A percentile compares a stretch with the other conserved stretches of the same genome.
Evolutionary conservation across 1,140 invertebrate genomes (phyloP).

Genomic region (Andricus grossulariae): DNA sequence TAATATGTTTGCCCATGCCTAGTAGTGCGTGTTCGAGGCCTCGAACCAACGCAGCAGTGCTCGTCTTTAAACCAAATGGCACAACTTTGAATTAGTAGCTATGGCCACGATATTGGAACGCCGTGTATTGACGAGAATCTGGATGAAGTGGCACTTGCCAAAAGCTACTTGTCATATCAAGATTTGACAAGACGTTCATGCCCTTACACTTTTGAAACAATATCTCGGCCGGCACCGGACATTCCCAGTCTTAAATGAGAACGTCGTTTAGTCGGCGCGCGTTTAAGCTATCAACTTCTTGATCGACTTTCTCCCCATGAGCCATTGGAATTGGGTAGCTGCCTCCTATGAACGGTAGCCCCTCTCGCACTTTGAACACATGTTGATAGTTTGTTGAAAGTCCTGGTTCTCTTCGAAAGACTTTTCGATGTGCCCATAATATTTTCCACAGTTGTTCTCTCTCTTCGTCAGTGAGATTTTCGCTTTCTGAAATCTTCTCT

Average conservation of each 20-base stretch:
- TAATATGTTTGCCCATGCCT: too few relatives aligned
- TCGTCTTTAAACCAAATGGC: too few relatives aligned
- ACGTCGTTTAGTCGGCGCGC: constrained; percentile 57
- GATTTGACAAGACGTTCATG: constrained; percentile 37
- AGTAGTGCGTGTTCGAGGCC: too few relatives aligned
- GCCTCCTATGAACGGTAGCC: constrained; percentile 32
- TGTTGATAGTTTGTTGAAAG: constrained; percentile 37
- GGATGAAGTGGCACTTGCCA: constrained; percentile 44
- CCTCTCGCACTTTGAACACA: constrained; percentile 41
- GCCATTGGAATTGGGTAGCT: constrained; percentile 46
- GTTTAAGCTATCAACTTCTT: constrained; percentile 61
- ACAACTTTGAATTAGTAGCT: too few relatives aligned
- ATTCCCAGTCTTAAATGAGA: constrained; percentile 55
- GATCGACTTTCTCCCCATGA: constrained; percentile 39
- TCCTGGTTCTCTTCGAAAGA: constrained; percentile 42
- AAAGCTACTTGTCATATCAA: constrained; percentile 50
- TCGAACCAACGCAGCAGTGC: too few relatives aligned
- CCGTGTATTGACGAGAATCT: too few relatives aligned
- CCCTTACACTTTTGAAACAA: constrained; percentile 17
- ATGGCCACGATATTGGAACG: too few relatives aligned
- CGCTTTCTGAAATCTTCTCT: not conserved
- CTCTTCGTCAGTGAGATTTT: not conserved
- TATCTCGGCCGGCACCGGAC: not conserved
- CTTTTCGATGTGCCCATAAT: not conserved
- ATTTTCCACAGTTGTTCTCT: too few relatives aligned